These are phyloP conservation scores for Dipodomys stephensi DNA, from an alignment of 2,113 vertebrate species.

Conservation along the genomic window DNA sequence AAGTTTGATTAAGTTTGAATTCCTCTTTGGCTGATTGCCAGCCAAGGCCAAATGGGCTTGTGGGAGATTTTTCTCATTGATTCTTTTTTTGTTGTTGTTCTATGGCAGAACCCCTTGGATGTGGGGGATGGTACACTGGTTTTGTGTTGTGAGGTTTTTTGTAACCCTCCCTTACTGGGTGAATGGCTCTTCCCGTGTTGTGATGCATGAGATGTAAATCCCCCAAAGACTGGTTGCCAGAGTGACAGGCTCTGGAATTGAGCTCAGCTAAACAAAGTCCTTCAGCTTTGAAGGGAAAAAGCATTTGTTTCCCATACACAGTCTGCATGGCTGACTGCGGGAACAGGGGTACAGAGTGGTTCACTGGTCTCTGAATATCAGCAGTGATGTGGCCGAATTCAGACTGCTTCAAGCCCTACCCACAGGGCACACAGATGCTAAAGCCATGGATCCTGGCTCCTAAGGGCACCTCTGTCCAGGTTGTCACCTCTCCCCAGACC, in stretches of 20 bases:
- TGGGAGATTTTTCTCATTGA: conserved; percentile 66
- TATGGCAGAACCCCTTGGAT: neutral
- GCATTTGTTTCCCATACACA: conserved; percentile 70
- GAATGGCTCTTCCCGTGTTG: conserved; percentile 76
- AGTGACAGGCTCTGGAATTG: conserved; percentile 51
- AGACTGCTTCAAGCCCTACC: neutral
- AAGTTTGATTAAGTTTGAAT: conserved; percentile 87
- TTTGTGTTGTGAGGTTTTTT: conserved; percentile 47
- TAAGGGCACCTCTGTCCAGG: neutral
- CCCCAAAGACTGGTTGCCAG: conserved; percentile 55
- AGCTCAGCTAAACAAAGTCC: conserved; percentile 45
- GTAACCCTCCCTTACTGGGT: conserved; percentile 25
- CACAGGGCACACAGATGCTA: neutral
- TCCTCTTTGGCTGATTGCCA: conserved; percentile 79
- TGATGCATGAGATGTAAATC: conserved; percentile 67
- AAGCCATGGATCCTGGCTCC: neutral
- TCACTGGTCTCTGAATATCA: neutral
- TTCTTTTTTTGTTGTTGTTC: conserved; percentile 45
- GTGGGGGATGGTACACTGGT: neutral
- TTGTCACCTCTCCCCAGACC: neutral
- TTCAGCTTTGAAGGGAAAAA: conserved; percentile 69
- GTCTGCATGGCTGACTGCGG: conserved; percentile 4
- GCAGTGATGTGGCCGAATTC: neutral
- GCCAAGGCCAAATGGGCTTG: conserved; percentile 70
- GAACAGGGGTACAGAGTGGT: neutral